phyloP scores from a whole-genome alignment of 2,888 invertebrate genomes.

The Muscina levida region DNA sequence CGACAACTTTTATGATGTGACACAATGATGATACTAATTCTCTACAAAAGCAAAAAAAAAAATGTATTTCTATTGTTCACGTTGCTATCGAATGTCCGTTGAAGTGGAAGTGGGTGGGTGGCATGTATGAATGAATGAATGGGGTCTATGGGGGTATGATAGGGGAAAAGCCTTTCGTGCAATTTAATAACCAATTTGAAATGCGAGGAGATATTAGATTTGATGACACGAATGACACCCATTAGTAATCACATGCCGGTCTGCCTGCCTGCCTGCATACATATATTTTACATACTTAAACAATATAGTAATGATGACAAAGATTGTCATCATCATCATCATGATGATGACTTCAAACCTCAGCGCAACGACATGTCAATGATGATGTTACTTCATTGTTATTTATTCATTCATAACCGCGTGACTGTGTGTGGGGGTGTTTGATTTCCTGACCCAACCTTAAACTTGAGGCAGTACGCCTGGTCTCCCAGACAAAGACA shows the following conservation, averaged over 20 bases:
- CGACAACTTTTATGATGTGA: neutral
- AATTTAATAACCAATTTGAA: constrained; percentile 25
- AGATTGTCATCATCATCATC: constrained; percentile 1
- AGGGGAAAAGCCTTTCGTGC: constrained; percentile 19
- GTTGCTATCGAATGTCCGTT: neutral
- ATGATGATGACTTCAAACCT: neutral
- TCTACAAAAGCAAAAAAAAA: too few species aligned
- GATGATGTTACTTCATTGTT: neutral
- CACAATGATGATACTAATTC: neutral
- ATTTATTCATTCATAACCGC: constrained; percentile 18
- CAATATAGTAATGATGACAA: neutral
- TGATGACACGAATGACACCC: constrained; percentile 37
- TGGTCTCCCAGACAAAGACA: too few species aligned
- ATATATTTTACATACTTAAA: neutral
- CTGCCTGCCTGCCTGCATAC: too few species aligned
- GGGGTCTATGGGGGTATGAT: neutral
- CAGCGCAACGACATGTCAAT: neutral
- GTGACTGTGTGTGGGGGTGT: constrained; percentile 45
- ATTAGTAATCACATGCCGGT: constrained; percentile 15
- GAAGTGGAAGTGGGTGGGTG: neutral
- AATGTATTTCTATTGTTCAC: neutral
- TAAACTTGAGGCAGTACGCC: constrained; percentile 41
- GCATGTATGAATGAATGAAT: too few species aligned
- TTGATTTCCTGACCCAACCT: constrained; percentile 57
- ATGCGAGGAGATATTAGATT: neutral